Percentiles rank a stretch among this genome's conserved stretches.
Conservation (phyloP, 2,113 vertebrate genomes). For the Rhinichthys klamathensis region DNA sequence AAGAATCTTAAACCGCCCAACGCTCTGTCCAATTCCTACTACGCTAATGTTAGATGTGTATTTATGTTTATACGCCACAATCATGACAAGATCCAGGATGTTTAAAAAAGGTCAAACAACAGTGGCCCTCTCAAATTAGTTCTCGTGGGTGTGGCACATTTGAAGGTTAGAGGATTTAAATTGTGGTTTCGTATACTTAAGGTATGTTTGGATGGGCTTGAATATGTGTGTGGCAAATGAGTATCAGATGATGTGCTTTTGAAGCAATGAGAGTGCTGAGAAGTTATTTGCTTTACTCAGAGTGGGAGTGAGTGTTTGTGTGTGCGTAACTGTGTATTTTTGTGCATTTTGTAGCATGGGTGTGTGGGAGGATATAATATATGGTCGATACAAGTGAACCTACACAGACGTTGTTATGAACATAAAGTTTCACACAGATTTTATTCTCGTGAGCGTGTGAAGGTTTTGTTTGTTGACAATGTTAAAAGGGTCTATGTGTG, state of each 20-base stretch:
- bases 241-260: constrained; percentile 32
- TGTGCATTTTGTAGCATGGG: constrained; percentile 5
- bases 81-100: constrained; percentile 48
- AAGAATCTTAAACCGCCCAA: constrained; percentile 32
- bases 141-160: constrained; percentile 28
- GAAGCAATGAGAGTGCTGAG: neutral
- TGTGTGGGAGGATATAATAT: constrained; percentile 21
- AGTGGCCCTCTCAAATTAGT: constrained; percentile 35
- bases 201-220: neutral
- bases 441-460: neutral
- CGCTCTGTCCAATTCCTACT: constrained; percentile 28
- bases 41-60: constrained; percentile 52
- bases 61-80: constrained; percentile 48
- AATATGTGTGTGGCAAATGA: constrained; percentile 18
- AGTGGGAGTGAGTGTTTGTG: neutral
- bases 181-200: constrained; percentile 9
- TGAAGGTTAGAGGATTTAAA: constrained; percentile 33
- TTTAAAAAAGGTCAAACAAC: constrained; percentile 55
- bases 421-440: neutral
- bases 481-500: neutral
- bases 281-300: constrained; percentile 16
- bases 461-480: neutral
- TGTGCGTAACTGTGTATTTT: constrained; percentile 2
- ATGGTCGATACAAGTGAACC: neutral
- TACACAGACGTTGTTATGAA: neutral